Evolutionary conservation across 2,113 vertebrate species (phyloP), one percentile per base, ranked within the genome.

Genomic region (Chunga burmeisteri): DNA sequence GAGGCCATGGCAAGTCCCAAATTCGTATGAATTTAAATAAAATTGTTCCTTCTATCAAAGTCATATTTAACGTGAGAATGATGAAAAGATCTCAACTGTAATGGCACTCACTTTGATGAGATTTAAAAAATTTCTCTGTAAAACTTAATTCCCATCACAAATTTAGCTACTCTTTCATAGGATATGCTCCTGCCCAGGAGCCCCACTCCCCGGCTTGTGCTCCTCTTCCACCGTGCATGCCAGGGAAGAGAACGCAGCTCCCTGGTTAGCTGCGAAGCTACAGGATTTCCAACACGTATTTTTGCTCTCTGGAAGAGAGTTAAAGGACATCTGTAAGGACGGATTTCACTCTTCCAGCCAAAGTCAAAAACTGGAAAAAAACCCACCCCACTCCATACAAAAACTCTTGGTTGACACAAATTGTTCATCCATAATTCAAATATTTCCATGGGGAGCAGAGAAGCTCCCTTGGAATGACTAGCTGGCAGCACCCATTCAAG

Each of bases 401-500:
- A 84, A 62, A 1, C 23, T 74, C 81, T 22, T 25, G 55, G 40
- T 12, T 72, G 36, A 74, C 50, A 79, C 26, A 84, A 55, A 90
- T 16, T 38, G 44, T 71, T 93, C 88, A 88, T 42, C 73, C 17
- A 40, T 25, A 68, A 81, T 71, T 58, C 79, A 79, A 71, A 29
- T 27, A 40, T 59, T 88, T 94, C 44, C 65, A 49, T 16, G 42
- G 29, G 17, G 20, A 86, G 3, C 34, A 92, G 16, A 94, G 17
- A 65, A 78, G 52, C 55, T 82, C 26, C 47, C 40, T 47, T 72
- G 70, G 81, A 92, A 50, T 26, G 75, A 65, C 11, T 59, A 7
- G 16, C 2, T 93, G 50, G 38, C 71, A 83, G 73, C 42, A 94
- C 63, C n/a, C 68, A 83, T 53, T 91, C 88, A 95, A 95, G 83